Evolutionary conservation across 1,140 invertebrate species (phyloP).

Genomic region (fruit fly (Drosophila melanogaster)): Release_6_plus_ISO1_MT NC_004354.4:12506001-12506500

Average conservation of each 20-base stretch:
- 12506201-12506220: constrained; percentile 44
- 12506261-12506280: constrained; percentile 6
- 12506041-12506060: constrained; percentile 40
- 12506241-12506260: constrained; percentile 26
- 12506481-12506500: no score
- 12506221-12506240: constrained; percentile 40
- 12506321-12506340: constrained; percentile 14
- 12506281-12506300: not conserved
- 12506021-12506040: no score
- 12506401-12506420: no score
- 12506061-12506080: constrained; percentile 57
- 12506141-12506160: constrained; percentile 14
- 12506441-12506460: no score
- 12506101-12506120: constrained; percentile 58
- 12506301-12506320: constrained; percentile 19
- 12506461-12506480: no score
- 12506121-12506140: constrained; percentile 25
- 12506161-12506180: constrained; percentile 59
- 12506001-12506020: constrained; percentile 22
- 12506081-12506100: constrained; percentile 65
- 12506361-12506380: not conserved
- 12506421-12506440: no score
- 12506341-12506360: not conserved
- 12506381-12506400: not conserved
- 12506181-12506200: constrained; percentile 58